Percentiles rank a stretch among this genome's conserved stretches.
These are phyloP conservation scores for Gracilinanus agilis DNA, from an alignment of 2,113 vertebrate genomes.

Conservation along the genomic window DNA sequence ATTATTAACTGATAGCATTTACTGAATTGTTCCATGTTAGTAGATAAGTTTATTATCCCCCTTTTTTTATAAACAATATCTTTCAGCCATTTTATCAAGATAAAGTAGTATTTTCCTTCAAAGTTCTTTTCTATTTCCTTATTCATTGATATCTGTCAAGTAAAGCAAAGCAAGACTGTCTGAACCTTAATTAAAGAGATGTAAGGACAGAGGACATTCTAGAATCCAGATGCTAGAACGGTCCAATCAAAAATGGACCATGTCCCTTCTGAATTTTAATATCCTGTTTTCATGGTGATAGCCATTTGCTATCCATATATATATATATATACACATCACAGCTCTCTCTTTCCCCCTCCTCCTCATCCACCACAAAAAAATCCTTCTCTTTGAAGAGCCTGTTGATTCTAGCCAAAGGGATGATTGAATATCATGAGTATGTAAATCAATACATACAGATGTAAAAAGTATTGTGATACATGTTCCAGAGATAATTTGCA, in stretches of 20 bases:
- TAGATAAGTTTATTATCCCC: neutral
- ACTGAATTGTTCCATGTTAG: neutral
- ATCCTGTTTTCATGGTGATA: neutral
- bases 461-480: constrained; percentile 54
- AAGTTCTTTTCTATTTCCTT: constrained; percentile 16
- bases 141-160: neutral
- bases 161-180: neutral
- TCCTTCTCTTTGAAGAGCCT: neutral
- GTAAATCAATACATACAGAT: constrained; percentile 59
- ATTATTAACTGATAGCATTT: neutral
- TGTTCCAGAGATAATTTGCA: constrained; percentile 71
- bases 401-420: constrained; percentile 60
- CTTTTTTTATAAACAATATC: neutral
- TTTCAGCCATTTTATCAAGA: neutral
- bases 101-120: constrained; percentile 9
- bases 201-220: constrained; percentile 19
- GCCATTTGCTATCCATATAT: constrained; percentile 14
- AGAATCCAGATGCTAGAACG: constrained; percentile 18
- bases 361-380: neutral
- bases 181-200: neutral
- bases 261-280: neutral
- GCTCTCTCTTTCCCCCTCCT: neutral
- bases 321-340: neutral
- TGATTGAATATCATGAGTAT: constrained; percentile 26
- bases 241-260: neutral